These are phyloP conservation scores for Patiria miniata DNA, from an alignment of 35 echinoderm and acorn worm species.

Conservation along the genomic window DNA sequence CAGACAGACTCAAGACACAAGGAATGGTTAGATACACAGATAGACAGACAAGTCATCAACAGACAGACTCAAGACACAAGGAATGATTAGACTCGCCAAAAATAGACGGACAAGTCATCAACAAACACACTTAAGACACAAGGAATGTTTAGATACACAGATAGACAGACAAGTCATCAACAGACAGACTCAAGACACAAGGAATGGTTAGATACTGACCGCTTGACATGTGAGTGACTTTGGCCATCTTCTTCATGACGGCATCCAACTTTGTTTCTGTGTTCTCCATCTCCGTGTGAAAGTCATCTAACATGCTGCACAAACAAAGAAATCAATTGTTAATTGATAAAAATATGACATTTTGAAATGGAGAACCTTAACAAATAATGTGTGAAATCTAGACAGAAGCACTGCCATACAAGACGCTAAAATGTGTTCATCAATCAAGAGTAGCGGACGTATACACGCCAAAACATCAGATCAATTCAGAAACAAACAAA, in stretches of 20 bases:
- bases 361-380: not conserved
- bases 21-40: not conserved
- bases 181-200: not conserved
- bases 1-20: not conserved
- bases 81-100: not conserved
- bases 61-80: not conserved
- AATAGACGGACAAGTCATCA: not conserved
- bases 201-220: conserved; percentile 51
- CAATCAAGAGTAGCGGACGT: too few relatives aligned
- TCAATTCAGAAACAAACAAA: too few relatives aligned
- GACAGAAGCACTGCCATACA: too few relatives aligned
- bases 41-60: not conserved
- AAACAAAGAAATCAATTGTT: conserved; percentile 45
- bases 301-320: conserved; percentile 94
- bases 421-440: too few relatives aligned
- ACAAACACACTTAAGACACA: not conserved
- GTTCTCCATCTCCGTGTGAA: conserved; percentile 90
- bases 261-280: conserved; percentile 91
- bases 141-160: too few relatives aligned
- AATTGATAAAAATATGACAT: too few relatives aligned
- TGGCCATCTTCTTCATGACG: conserved; percentile 99
- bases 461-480: too few relatives aligned
- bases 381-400: too few relatives aligned
- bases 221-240: conserved; percentile 98
- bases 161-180: not conserved